Evolutionary conservation across 1,140 invertebrate species (phyloP), one percentile per base, ranked within the genome.

Genomic region (Mya arenaria): DNA sequence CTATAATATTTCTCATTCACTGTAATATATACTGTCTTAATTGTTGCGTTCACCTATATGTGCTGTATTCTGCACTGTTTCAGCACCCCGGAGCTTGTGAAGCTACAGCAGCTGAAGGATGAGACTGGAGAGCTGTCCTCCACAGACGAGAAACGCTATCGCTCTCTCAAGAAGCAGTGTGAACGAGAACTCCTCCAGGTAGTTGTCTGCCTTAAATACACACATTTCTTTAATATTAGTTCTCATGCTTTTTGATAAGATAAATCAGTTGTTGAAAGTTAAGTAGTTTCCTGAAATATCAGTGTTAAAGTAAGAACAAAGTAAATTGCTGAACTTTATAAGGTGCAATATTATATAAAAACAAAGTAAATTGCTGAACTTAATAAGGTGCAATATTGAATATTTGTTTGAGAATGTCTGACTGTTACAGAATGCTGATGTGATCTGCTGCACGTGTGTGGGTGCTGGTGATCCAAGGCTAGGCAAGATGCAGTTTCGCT

Each of bases 381-480:
- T n/a, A n/a, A 48, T 48, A 13, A 48, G n/a, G 44, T 48, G 10
- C n/a, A n/a, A n/a, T 48, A 13, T 48, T 48, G 44, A 13, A 48
- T n/a, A 13, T 10, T 48, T 48, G 1, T 5, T 62, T 4, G 15
- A 28, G 28, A 32, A 32, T 34, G 2, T 75, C 36, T 39, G 3
- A 19, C 56, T 37, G 17, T 37, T 58, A 44, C 80, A 92, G 91
- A 86, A 92, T 19, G 99, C 99, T 23, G 99, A 99, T 93, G 99
- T 99, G 0, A 98, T 99, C 66, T 99, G 99, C 88, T 99, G 98
- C 89, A 99, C 99, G 0, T 99, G 99, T 93, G 98, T 99, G 0
- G 98, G 98, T 44, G 98, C 99, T 17, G 99, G 99, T 1, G 99
- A 99, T 94, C 97, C 97, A 0, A 93, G 99, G 30, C 92, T 99